Percentiles rank a stretch among this genome's conserved stretches.
These are phyloP conservation scores for Anguilla pacifica DNA, from an alignment of 2,797 vertebrate species.

Conservation along the genomic window DNA sequence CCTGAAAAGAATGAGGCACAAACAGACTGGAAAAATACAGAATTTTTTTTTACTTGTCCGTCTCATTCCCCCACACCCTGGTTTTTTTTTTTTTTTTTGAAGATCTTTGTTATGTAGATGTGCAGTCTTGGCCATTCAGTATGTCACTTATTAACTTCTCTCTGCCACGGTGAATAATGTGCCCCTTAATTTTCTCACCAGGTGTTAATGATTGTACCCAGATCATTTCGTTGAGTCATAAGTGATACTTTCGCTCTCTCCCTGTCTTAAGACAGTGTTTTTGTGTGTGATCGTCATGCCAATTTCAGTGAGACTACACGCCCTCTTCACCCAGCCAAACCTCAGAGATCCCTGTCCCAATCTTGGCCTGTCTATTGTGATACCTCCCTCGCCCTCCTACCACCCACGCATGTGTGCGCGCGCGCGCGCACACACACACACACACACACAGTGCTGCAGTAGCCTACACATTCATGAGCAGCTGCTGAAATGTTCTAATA, in stretches of 20 bases:
- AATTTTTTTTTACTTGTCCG: not conserved
- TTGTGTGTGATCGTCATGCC: not conserved
- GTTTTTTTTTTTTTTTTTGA: not conserved
- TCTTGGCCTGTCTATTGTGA: not conserved
- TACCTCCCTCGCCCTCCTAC: not conserved
- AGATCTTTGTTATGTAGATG: not conserved
- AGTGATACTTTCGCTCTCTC: not conserved
- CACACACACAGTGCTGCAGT: too few species aligned
- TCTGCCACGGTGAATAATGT: not conserved
- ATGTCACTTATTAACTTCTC: not conserved
- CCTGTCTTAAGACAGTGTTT: not conserved
- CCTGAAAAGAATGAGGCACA: not conserved
- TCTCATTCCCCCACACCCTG: not conserved
- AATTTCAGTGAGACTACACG: not conserved
- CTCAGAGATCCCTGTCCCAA: constrained; percentile 29
- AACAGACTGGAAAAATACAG: not conserved
- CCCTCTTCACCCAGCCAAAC: not conserved
- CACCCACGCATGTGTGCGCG: not conserved
- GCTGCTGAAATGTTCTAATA: too few species aligned
- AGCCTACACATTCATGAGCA: too few species aligned
- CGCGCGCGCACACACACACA: too few species aligned
- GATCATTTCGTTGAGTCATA: too few species aligned
- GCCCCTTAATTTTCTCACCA: not conserved
- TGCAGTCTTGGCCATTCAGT: not conserved
- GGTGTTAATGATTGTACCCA: not conserved